Evolutionary conservation across 1,140 invertebrate genomes (phyloP).

Genomic region (Belonocnema kinseyi): DNA sequence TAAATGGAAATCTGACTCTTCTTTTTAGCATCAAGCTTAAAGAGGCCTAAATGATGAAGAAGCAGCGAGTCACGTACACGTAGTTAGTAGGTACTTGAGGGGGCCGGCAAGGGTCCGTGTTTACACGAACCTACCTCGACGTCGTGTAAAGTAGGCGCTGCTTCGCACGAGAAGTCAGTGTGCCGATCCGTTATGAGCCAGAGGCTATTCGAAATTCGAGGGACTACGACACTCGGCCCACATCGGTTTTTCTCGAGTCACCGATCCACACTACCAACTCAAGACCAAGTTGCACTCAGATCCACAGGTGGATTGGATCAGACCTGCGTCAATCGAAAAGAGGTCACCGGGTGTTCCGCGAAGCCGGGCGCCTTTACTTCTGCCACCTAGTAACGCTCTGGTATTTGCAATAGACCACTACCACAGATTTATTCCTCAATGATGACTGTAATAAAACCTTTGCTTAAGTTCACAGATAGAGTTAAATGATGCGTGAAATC

Average conservation of each 20-base stretch:
- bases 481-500: conserved; percentile 42
- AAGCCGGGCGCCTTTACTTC: conserved; percentile 41
- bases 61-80: conserved; percentile 24
- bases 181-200: conserved; percentile 70
- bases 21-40: no score
- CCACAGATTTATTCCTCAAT: conserved; percentile 35
- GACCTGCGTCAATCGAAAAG: conserved; percentile 48
- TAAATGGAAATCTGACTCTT: no score
- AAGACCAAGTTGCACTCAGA: conserved; percentile 39
- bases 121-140: conserved; percentile 36
- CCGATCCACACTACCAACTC: conserved; percentile 44
- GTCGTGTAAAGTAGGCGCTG: conserved; percentile 53
- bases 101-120: conserved; percentile 8
- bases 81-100: conserved; percentile 25
- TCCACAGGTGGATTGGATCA: conserved; percentile 47
- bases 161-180: conserved; percentile 65
- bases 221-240: conserved; percentile 58
- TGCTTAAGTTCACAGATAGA: neutral
- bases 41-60: neutral
- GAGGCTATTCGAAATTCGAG: conserved; percentile 69
- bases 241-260: conserved; percentile 53
- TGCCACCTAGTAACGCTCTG: conserved; percentile 40
- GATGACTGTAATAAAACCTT: conserved; percentile 7
- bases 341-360: conserved; percentile 49
- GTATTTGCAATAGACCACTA: neutral